phyloP scores from a whole-genome alignment of 92 coral and sea anemone genomes.

The Anthopleura xanthogrammica region DNA sequence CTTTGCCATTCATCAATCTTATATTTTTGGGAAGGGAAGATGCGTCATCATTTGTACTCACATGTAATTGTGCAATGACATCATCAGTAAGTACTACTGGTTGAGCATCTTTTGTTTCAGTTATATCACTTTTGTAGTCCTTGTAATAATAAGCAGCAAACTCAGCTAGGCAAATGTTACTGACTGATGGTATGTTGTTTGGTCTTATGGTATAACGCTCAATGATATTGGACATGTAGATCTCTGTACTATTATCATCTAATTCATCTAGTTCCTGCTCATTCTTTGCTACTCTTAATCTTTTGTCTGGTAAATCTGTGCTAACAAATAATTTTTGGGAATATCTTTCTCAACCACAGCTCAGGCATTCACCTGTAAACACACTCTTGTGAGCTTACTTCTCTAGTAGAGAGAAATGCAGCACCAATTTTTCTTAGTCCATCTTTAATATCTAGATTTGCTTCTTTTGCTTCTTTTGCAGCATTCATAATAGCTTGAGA shows the following conservation, averaged over 20 bases:
- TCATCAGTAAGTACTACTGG: slow-evolving; percentile 57
- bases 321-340: no score
- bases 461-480: no score
- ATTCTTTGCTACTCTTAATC: slow-evolving; percentile 56
- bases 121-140: slow-evolving; percentile 33
- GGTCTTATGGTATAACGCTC: slow-evolving; percentile 44
- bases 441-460: no score
- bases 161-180: slow-evolving; percentile 49
- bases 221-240: slow-evolving; percentile 40
- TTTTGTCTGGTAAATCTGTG: slow-evolving; percentile 60
- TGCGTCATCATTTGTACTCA: slow-evolving; percentile 5
- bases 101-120: slow-evolving; percentile 57
- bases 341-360: no score
- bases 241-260: slow-evolving; percentile 57
- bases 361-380: no score
- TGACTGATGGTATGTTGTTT: slow-evolving; percentile 16
- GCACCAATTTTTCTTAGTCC: no score
- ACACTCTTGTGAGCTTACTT: no score
- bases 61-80: slow-evolving; percentile 32
- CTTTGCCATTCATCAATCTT: no score
- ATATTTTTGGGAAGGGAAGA: slow-evolving; percentile 40
- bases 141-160: no score
- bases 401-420: no score
- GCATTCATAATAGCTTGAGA: no score
- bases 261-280: slow-evolving; percentile 56